Percentiles rank a stretch among this genome's conserved stretches.
These are phyloP conservation scores for Sardina pilchardus DNA, from an alignment of 2,113 vertebrate genomes.

Conservation along the genomic window DNA sequence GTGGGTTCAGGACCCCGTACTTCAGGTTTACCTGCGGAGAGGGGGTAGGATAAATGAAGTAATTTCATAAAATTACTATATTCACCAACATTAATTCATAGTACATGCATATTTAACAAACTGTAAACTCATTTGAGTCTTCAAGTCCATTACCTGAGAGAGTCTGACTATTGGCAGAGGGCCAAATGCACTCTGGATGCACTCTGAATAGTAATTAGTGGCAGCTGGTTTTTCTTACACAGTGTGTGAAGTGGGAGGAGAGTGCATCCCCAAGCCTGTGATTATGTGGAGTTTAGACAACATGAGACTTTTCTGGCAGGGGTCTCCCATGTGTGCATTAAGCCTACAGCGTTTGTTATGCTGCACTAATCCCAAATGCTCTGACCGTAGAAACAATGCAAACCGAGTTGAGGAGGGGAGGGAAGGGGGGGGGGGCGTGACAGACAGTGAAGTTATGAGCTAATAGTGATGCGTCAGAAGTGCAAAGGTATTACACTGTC, in stretches of 20 bases:
- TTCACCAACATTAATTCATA: no score
- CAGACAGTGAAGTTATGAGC: no score
- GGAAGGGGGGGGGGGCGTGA: no score
- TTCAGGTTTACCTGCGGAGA: slow-evolving; percentile 87
- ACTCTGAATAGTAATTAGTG: no score
- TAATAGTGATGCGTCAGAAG: no score
- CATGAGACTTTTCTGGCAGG: neutral
- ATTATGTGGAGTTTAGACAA: neutral
- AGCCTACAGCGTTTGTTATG: neutral
- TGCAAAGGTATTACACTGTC: neutral
- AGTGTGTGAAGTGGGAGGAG: neutral
- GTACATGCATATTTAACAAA: no score
- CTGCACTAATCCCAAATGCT: neutral
- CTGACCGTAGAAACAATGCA: neutral
- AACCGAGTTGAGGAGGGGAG: no score
- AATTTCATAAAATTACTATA: neutral
- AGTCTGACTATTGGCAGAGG: no score
- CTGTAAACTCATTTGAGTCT: no score
- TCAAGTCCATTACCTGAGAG: no score
- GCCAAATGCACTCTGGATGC: no score
- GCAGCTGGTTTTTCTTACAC: neutral
- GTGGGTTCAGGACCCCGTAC: slow-evolving; percentile 88
- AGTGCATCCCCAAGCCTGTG: neutral
- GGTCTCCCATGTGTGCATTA: no score
- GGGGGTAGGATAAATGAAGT: neutral